phyloP scores from a whole-genome alignment of 37 sponge, comb jelly and placozoan genomes.

The Hexactinellida sp. region DNA sequence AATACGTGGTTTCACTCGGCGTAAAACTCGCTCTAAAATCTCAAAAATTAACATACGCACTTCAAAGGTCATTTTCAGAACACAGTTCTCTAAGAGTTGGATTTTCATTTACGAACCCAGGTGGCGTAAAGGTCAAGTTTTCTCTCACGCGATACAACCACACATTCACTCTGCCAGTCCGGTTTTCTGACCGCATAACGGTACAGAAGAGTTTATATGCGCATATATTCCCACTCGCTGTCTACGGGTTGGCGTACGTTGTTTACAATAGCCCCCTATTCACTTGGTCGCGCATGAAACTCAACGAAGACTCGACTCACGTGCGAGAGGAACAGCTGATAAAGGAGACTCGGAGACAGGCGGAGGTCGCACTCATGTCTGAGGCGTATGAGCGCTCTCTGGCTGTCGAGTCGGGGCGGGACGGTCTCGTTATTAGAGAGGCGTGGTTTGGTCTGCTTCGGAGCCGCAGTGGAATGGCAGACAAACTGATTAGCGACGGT shows the following conservation, averaged over 20 bases:
- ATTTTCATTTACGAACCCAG: neutral
- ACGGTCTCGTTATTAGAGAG: slow-evolving; percentile 66
- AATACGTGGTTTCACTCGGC: neutral
- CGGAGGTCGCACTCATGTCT: slow-evolving; percentile 78
- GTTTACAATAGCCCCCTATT: slow-evolving; percentile 46
- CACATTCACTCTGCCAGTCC: slow-evolving; percentile 37
- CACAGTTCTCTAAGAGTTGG: neutral
- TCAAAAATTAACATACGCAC: neutral
- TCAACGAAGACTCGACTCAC: slow-evolving; percentile 28
- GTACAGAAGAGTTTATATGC: slow-evolving; percentile 51
- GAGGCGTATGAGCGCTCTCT: slow-evolving; percentile 59
- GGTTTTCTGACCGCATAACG: slow-evolving; percentile 35
- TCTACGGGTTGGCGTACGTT: slow-evolving; percentile 39
- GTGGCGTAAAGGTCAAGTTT: neutral
- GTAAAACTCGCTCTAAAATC: neutral
- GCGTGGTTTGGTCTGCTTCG: slow-evolving; percentile 89
- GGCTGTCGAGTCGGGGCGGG: slow-evolving; percentile 39
- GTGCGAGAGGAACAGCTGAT: slow-evolving; percentile 29
- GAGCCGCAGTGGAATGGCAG: slow-evolving; percentile 9
- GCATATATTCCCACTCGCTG: slow-evolving; percentile 47
- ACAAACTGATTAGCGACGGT: neutral
- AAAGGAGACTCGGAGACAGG: slow-evolving; percentile 50
- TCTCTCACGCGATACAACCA: slow-evolving; percentile 39
- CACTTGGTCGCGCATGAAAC: slow-evolving; percentile 23
- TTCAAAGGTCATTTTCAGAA: neutral